Percentiles rank a stretch among this genome's conserved stretches.
Conservation (phyloP, 2,797 vertebrate genomes). For the Podarcis lilfordi region DNA sequence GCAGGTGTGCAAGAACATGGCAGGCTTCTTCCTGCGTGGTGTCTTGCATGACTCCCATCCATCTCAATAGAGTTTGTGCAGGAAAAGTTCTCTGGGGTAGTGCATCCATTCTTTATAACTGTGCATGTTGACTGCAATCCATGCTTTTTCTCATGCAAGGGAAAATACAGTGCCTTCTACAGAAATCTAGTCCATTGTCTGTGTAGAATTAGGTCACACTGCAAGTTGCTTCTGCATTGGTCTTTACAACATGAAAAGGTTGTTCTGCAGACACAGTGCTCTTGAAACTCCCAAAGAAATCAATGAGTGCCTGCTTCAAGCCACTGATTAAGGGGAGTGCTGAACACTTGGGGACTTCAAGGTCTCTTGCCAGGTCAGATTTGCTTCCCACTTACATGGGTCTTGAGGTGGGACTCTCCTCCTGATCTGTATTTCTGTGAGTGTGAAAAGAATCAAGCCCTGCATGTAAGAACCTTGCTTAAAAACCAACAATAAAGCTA, state of each 20-base stretch:
- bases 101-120: constrained; percentile 61
- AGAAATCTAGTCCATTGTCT: constrained; percentile 77
- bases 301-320: not conserved
- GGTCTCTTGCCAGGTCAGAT: constrained; percentile 30
- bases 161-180: constrained; percentile 82
- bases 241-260: constrained; percentile 60
- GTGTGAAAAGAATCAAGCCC: constrained; percentile 34
- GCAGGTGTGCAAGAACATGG: not conserved
- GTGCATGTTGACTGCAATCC: constrained; percentile 67
- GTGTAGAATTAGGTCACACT: constrained; percentile 71
- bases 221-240: constrained; percentile 53
- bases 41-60: not conserved
- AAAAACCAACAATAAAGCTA: constrained; percentile 57
- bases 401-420: constrained; percentile 45
- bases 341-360: constrained; percentile 21
- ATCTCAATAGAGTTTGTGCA: not conserved
- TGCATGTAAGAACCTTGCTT: constrained; percentile 51
- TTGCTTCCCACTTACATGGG: constrained; percentile 56
- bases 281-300: constrained; percentile 39
- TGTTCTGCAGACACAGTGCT: constrained; percentile 4
- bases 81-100: constrained; percentile 24
- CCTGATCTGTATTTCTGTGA: constrained; percentile 37
- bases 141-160: constrained; percentile 71
- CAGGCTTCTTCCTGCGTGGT: not conserved
- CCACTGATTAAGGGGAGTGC: constrained; percentile 30